Evolutionary conservation across 1,140 invertebrate genomes (phyloP), one percentile per base, ranked within the genome.

Genomic region (Theocolax elegans): DNA sequence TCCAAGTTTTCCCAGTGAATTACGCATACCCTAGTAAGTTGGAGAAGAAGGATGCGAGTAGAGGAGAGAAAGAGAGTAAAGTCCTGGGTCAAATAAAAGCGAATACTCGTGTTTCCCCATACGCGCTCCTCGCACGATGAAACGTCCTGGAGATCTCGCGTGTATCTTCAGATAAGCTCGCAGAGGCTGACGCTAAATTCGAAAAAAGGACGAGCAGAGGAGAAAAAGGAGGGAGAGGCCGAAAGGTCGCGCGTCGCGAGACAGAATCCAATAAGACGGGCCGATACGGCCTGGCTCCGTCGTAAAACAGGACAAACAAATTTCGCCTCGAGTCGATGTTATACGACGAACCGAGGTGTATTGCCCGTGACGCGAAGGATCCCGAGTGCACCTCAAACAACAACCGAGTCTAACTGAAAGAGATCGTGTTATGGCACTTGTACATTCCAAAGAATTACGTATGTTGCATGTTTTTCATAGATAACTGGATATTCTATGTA

Each of bases 251-350:
- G 19, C 19, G 17, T 17, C 25, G 48, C 7, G 74, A 1, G 75
- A 71, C 70, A 56, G 73, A 79, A 83, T 82, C 79, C 80, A 83
- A 83, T 83, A 83, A 83, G 77, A 77, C 76, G 8, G 60, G 15
- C 51, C 68, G 75, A 78, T 79, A 77, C 75, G 75, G 74, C 72
- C 75, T 80, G 80, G 73, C 69, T 64, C 72, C 66, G 72, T 79
- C 81, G 77, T 83, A 83, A 83, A 83, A 81, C 79, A 77, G 69
- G 74, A 76, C 80, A 83, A 82, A 83, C 81, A 83, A 83, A 83
- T 83, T 81, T 82, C 77, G 69, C 7, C 23, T n/a, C 40, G 46
- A 8, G 27, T 46, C 35, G 29, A 29, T 67, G 40, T 58, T 48
- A 58, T 62, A 46, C 31, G 42, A 25, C 64, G 38, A 10, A 6